Conservation (phyloP, 2,113 vertebrate genomes). For the Tonatia bakeri region DNA sequence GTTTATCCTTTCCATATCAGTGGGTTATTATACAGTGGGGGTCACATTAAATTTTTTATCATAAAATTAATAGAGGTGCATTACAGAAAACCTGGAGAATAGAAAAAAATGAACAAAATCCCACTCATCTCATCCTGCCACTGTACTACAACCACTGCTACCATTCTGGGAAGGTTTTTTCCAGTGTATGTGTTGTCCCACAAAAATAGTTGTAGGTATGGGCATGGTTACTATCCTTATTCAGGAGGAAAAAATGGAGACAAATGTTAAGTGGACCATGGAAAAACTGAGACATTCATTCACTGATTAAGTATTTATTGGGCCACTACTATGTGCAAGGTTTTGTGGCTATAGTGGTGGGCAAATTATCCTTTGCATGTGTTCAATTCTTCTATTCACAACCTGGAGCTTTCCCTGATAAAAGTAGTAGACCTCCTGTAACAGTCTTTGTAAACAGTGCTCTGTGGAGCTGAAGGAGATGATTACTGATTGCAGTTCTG, state of each 20-base stretch:
- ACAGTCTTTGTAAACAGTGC: neutral
- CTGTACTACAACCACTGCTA: neutral
- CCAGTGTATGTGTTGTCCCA: neutral
- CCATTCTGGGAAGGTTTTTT: neutral
- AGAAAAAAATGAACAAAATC: neutral
- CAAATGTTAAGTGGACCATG: neutral
- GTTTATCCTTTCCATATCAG: neutral
- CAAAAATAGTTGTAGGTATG: neutral
- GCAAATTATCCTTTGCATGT: neutral
- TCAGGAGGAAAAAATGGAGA: conserved; percentile 14
- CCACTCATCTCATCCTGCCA: neutral
- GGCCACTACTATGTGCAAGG: neutral
- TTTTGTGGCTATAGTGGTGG: neutral
- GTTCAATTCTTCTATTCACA: neutral
- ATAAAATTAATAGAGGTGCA: neutral
- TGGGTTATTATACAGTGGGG: neutral
- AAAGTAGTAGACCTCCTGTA: neutral
- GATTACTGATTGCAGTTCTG: neutral
- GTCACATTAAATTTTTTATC: neutral
- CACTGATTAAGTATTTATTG: neutral
- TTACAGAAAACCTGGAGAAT: neutral
- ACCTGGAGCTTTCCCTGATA: neutral
- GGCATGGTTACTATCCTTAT: neutral
- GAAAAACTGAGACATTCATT: neutral
- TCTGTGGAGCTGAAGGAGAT: neutral